A percentile compares a stretch with the other conserved stretches of the same genome.
phyloP scores from a whole-genome alignment of 2,113 vertebrate species.

The Charadrius vociferus region DNA sequence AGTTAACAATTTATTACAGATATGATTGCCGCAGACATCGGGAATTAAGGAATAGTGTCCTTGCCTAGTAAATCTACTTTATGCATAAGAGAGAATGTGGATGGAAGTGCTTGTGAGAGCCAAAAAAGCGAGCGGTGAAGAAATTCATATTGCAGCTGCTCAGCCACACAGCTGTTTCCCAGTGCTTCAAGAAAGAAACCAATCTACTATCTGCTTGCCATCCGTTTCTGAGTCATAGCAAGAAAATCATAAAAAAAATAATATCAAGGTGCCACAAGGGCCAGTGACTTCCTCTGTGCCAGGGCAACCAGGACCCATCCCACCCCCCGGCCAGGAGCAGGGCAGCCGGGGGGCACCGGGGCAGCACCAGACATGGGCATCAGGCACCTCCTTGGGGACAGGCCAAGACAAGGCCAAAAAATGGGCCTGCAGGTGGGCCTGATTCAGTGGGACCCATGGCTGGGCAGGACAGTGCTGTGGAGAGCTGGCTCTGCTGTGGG shows the following conservation, averaged over 20 bases:
- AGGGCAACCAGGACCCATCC: not conserved
- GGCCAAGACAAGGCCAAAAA: too few species aligned
- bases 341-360: accelerated
- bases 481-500: not conserved
- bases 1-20: not conserved
- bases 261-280: not conserved
- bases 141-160: not conserved
- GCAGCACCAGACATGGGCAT: not conserved
- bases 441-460: not conserved
- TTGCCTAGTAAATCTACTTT: not conserved
- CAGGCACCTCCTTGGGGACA: not conserved
- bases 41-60: not conserved
- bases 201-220: not conserved
- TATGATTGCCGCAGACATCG: not conserved
- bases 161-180: not conserved
- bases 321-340: not conserved
- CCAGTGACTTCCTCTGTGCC: not conserved
- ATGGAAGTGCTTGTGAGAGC: not conserved
- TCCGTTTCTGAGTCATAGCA: not conserved
- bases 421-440: not conserved
- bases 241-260: not conserved
- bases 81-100: not conserved
- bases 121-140: not conserved
- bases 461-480: not conserved
- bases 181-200: not conserved